These are phyloP conservation scores for Yponomeuta sedellus DNA, from an alignment of 2,888 invertebrate genomes.

Conservation along the genomic window DNA sequence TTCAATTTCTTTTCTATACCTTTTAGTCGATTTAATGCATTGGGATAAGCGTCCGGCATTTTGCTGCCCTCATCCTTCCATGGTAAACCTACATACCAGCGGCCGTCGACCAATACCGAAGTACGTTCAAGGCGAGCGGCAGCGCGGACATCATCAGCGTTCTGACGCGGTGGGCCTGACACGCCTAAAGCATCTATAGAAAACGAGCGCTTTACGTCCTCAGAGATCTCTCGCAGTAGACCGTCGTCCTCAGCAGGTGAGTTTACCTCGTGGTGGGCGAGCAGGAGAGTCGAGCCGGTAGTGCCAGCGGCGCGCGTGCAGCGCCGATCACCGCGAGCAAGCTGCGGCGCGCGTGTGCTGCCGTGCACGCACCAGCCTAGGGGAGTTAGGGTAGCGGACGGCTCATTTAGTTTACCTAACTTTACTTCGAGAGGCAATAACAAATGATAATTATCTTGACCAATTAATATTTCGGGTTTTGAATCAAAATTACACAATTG, in stretches of 20 bases:
- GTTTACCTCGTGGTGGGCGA: neutral
- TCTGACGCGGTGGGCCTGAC: constrained; percentile 17
- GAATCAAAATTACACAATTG: constrained; percentile 17
- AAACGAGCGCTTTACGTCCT: constrained; percentile 17
- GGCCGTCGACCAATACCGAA: constrained; percentile 7
- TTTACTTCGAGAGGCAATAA: constrained; percentile 14
- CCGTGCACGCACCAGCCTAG: constrained; percentile 17
- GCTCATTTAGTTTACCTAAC: constrained; percentile 8
- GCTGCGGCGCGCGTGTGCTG: neutral
- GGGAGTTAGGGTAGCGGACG: constrained; percentile 14
- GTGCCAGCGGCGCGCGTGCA: neutral
- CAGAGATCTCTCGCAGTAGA: constrained; percentile 6
- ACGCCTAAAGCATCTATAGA: constrained; percentile 21
- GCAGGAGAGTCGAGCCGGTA: neutral
- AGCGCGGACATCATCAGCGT: constrained; percentile 16
- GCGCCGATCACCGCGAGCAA: neutral
- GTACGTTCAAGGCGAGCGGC: constrained; percentile 3
- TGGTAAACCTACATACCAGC: constrained; percentile 16
- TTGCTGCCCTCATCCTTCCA: no score
- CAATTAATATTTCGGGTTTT: constrained; percentile 24
- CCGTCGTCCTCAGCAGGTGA: neutral
- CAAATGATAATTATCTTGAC: constrained; percentile 20
- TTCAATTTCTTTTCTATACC: no score
- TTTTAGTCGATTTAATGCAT: no score
- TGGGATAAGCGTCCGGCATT: no score